Base-by-base conservation (phyloP, 1,140 invertebrate species). In the Littorina saxatilis region DNA sequence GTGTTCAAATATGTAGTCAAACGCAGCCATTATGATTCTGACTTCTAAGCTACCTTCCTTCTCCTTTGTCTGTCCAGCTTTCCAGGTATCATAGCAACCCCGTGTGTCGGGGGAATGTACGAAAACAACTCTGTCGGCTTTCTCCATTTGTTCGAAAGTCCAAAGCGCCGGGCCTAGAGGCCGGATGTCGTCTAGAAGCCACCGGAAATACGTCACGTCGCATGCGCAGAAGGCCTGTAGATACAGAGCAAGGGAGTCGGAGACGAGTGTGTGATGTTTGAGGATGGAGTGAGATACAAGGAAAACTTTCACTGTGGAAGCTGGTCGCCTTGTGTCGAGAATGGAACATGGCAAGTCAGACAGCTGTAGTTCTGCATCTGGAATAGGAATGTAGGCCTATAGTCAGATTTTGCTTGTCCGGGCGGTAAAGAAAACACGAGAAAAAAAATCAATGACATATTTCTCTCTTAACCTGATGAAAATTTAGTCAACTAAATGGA, bases 171-270 rank as follows among this genome's bases (percentile, higher is more conserved):
- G 68, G 20, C 68, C 68, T 17, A 40, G 9, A 20, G 13, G 20
- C 35, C 35, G 35, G 40, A 72, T 43, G 35, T 72, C 68, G 35
- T 40, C 35, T 3, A 7, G 13, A 2, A 40, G 68, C 68, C 68
- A 72, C 32, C 68, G 68, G 68, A 37, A 40, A 20, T 72, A 72
- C 35, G 15, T 72, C 32, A 72, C 68, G 40, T 72, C 68, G 27
- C 68, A 72, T 35, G 68, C 68, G 37, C 68, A 72, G 68, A 72
- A 39, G 35, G 68, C 68, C 23, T 72, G 68, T 15, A 72, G 68
- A 37, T 40, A 72, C 11, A 39, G 35, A 20, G 68, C 68, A 7
- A 72, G 40, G 35, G 35, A 72, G 37, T 72, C 68, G 4, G 68
- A 17, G 68, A 40, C 68, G 37, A 15, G 63, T 7, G 9, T 68